Evolutionary conservation across 2,888 invertebrate genomes (phyloP), one percentile per base, ranked within the genome.

Genomic region (Nomada ruficornis): DNA sequence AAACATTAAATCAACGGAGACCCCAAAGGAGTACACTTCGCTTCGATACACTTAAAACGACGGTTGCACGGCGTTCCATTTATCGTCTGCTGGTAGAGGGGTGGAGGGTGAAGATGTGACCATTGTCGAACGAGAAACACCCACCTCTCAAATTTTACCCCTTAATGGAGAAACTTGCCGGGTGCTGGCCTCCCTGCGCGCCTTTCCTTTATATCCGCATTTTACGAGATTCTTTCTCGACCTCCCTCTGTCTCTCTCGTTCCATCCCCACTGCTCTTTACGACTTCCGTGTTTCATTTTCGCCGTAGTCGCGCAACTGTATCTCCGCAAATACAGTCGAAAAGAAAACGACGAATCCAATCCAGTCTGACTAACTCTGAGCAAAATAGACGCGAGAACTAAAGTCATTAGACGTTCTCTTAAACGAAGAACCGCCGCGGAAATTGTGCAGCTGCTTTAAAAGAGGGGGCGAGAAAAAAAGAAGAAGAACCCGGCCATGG

Each of bases 111-210:
- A 77, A 62, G 79, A 74, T 73, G 75, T 55, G 78, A 59, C 55
- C 72, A 75, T 72, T 77, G 77, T 81, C 62, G 76, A 85, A 72
- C 42, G 64, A 62, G 69, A 62, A 79, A 84, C 65, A 75, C 79
- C 77, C 75, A 69, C 74, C 83, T 82, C 81, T 78, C 79, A 70
- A 88, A 86, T 88, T 86, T 84, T 74, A 73, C 62, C 77, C 77
- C 71, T 82, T 81, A 78, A 84, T 83, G 74, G 79, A 75, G 75
- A 74, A 59, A 69, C 64, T 70, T 70, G 63, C 44, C 69, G 44
- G 74, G 62, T 71, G 71, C 60, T 73, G 55, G 57, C n/a, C 60
- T 47, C 72, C 65, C 44, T 59, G 44, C 67, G 64, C 73, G 70
- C 77, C 65, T 77, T 75, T 50, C 76, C 57, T 82, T 87, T 84